phyloP scores from a whole-genome alignment of 2,797 vertebrate species.

The Rhyacichthys aspro region DNA sequence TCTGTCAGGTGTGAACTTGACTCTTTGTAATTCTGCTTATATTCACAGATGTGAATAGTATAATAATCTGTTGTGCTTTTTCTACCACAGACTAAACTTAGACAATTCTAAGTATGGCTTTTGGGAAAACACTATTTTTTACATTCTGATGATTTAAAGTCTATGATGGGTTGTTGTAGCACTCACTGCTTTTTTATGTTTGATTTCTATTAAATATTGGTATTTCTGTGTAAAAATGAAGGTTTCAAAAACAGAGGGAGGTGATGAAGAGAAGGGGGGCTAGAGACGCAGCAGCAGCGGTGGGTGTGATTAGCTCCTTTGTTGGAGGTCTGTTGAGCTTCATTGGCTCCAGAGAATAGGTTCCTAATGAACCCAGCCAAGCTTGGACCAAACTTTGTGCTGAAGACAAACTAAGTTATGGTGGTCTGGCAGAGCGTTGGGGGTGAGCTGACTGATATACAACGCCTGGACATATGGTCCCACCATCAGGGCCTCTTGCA shows the following conservation, averaged over 20 bases:
- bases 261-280: constrained; percentile 49
- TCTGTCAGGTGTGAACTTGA: constrained; percentile 83
- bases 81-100: constrained; percentile 1
- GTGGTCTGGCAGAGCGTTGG: constrained; percentile 79
- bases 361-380: constrained; percentile 90
- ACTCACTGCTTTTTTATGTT: constrained; percentile 19
- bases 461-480: constrained; percentile 82
- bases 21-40: constrained; percentile 69
- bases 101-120: constrained; percentile 14
- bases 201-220: constrained; percentile 16
- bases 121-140: constrained; percentile 16
- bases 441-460: constrained; percentile 78
- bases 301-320: constrained; percentile 90
- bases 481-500: constrained; percentile 70
- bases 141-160: too few relatives aligned
- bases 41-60: constrained; percentile 35
- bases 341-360: constrained; percentile 88
- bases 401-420: constrained; percentile 89
- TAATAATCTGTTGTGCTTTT: constrained; percentile 42
- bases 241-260: constrained; percentile 44
- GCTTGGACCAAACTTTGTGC: constrained; percentile 89
- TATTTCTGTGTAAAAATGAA: constrained; percentile 23
- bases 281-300: constrained; percentile 74
- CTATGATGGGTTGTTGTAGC: constrained; percentile 1
- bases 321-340: constrained; percentile 89